Conservation (phyloP, 2,113 vertebrate species). For the Callorhinus ursinus region DNA sequence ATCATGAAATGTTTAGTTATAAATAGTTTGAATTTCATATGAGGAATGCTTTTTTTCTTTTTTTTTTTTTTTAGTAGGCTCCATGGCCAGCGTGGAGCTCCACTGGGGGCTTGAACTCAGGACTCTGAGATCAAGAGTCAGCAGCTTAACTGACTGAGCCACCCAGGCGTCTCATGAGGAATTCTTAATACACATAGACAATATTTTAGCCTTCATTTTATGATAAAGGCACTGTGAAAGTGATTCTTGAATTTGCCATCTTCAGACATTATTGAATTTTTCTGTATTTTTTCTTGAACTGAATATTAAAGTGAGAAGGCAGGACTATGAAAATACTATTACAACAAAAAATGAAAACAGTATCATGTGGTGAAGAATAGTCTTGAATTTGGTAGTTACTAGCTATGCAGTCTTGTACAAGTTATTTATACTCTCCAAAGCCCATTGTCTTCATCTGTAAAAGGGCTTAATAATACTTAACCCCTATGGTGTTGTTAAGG, state of each 20-base stretch:
- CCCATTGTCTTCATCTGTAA: background rate
- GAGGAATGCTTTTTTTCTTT: background rate
- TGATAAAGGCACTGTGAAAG: background rate
- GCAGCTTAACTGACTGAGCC: background rate
- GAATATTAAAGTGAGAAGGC: constrained; percentile 31
- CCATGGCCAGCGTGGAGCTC: background rate
- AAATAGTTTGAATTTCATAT: constrained; percentile 32
- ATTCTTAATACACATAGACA: background rate
- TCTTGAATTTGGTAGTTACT: constrained; percentile 17
- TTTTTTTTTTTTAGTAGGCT: background rate
- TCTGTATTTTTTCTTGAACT: constrained; percentile 33
- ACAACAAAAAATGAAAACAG: background rate
- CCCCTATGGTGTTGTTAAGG: background rate
- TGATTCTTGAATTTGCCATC: background rate
- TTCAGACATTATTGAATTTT: constrained; percentile 27
- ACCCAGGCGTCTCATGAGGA: background rate
- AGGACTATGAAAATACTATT: constrained; percentile 21
- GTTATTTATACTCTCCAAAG: background rate
- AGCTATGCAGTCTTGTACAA: background rate
- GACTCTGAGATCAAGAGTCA: background rate
- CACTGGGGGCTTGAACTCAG: background rate
- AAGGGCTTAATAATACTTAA: background rate
- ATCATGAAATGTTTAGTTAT: constrained; percentile 9
- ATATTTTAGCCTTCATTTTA: constrained; percentile 18
- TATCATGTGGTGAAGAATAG: background rate